Evolutionary conservation across 2,888 invertebrate genomes (phyloP).

Genomic region (Deilephila porcellus): DNA sequence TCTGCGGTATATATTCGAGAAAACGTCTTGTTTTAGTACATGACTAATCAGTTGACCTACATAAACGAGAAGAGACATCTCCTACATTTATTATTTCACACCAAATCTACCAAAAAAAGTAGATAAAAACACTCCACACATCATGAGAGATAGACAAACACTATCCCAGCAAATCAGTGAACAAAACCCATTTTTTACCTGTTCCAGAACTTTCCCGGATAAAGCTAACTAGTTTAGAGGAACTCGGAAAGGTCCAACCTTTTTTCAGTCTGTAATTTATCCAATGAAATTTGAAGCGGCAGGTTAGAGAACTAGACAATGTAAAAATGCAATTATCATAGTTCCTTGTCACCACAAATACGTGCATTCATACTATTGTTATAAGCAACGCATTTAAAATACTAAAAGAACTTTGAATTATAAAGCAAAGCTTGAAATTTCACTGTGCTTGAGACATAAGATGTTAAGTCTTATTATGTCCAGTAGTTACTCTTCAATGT

Average conservation of each 20-base stretch:
- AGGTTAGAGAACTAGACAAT: background rate
- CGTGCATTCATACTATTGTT: background rate
- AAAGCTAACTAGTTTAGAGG: conserved; percentile 31
- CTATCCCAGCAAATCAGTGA: background rate
- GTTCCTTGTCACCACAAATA: background rate
- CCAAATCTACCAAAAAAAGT: background rate
- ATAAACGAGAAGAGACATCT: too few relatives aligned
- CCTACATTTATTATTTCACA: background rate
- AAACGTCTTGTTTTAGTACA: too few relatives aligned
- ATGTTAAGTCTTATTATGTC: too few relatives aligned
- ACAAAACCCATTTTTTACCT: conserved; percentile 12
- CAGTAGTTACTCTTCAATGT: too few relatives aligned
- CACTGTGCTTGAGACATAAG: too few relatives aligned
- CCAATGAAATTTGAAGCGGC: conserved; percentile 17
- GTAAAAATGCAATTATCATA: background rate
- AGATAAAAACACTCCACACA: background rate
- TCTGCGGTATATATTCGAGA: too few relatives aligned
- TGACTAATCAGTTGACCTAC: too few relatives aligned
- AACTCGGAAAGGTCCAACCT: conserved; percentile 1
- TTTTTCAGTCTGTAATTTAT: conserved; percentile 12
- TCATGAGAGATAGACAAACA: background rate
- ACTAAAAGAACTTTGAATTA: too few relatives aligned
- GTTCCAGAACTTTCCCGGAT: conserved; percentile 29
- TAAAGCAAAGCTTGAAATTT: too few relatives aligned
- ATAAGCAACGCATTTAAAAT: background rate